Evolutionary conservation across 2,797 vertebrate species (phyloP), one percentile per base, ranked within the genome.

Genomic region (Erithacus rubecula): DNA sequence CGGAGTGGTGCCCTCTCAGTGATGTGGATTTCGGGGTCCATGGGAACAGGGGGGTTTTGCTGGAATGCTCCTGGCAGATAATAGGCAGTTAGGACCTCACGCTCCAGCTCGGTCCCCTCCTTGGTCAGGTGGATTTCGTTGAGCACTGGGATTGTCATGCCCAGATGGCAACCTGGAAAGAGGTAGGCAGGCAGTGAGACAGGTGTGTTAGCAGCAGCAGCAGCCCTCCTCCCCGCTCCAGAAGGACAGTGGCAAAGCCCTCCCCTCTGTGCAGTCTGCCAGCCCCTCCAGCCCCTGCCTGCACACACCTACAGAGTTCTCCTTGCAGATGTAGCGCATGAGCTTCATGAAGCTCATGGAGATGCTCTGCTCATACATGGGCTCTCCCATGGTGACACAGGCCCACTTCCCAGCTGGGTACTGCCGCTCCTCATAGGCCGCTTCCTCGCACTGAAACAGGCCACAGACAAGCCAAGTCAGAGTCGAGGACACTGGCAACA

Each of bases 301-400:
- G 68, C 91, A 97, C 96, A 89, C 95, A 99, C 98, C 98, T 97
- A 97, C 78, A n/a, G 98, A 98, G 96, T 98, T 99, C 70, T 99
- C 98, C 85, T 98, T 98, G 95, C 98, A 99, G 97, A 99, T 99
- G 97, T 98, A 99, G 69, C 98, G 97, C 98, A 99, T 99, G 75
- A 99, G 96, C 88, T 98, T 99, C 98, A 99, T 99, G 97, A 99
- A 99, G 91, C 90, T 98, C 91, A 96, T 86, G 32, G 98, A 98
- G 96, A 98, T 98, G 97, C 98, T 99, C 97, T 99, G 98, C 67
- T 99, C 98, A n/a, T 98, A 99, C 72, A 98, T 90, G 29, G 96
- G 67, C 43, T 98, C 98, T 14, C 88, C 92, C 27, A 65, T 83
- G 24, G 97, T 98, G 93, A 98, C 95, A 81, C 97, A 97, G 1